Evolutionary conservation across 2,797 vertebrate species (phyloP), one percentile per base, ranked within the genome.

Genomic region (Poecilia velifera): DNA sequence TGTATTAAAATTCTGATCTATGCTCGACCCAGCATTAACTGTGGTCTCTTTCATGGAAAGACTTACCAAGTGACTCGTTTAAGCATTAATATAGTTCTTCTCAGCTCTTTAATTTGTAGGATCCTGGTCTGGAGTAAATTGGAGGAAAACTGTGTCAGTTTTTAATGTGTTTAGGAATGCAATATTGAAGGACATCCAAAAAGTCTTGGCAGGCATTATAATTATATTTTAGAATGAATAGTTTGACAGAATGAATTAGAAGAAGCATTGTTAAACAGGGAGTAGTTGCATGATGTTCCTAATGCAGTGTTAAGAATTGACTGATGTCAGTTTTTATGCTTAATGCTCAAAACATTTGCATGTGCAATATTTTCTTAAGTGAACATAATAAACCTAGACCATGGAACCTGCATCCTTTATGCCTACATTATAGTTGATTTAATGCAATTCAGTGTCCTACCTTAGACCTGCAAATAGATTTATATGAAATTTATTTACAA

Each of bases 311-410:
- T 34, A 64, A 18, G 31, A 64, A 31, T 18, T 22, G 62, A 20
- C 34, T 66, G 31, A 36, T 31, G 7, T 36, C 28, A 62, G 34
- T 31, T 62, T 31, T 16, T 62, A 14, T 18, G 4, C 59, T 43
- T 28, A 16, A 6, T 14, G 68, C 25, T 43, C 10, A 71, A 14
- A 45, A n/a, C 12, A 0, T 79, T 76, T 84, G 70, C 75, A 84
- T 76, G 72, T 80, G 28, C 84, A 72, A 89, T 86, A 84, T 77
- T 89, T 72, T 73, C 57, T 85, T 73, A 89, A 86, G 82, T 90
- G 80, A 84, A 82, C 34, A 80, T 80, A 70, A 86, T 41, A 76
- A 82, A 87, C 85, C 87, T 36, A 49, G 64, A 79, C 55, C 72
- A 76, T 1, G 59, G 41, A 25, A 81, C 36, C 8, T 25, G 73